Evolutionary conservation across 2,797 vertebrate species (phyloP), one percentile per base, ranked within the genome.

Genomic region (Sardinella longiceps): DNA sequence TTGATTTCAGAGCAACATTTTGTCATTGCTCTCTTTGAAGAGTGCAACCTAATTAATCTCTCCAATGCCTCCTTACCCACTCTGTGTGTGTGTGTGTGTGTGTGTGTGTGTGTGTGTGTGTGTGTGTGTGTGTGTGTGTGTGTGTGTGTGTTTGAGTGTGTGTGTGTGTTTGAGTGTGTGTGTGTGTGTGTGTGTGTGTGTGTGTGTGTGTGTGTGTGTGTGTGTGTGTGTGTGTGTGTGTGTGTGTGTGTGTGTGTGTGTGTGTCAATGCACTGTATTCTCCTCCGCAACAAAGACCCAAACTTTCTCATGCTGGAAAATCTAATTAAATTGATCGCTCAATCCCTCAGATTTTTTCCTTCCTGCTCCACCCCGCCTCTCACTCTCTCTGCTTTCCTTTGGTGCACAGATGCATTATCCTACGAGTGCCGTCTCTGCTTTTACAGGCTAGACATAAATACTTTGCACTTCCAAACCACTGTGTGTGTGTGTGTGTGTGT

Each of bases 261-360:
- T n/a, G n/a, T n/a, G n/a, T n/a, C 25, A n/a, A n/a, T 7, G 37
- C 37, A 23, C 37, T 5, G 7, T 18, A 18, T 18, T 20, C 33
- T 23, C 15, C 18, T 5, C 70, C 0, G 33, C 3, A 77, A 33
- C 30, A 77, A 74, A 77, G 37, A 33, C 70, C 37, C 33, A 77
- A 77, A 77, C 70, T 77, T 77, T 37, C 70, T 43, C 37, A 77
- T 77, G 70, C 33, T 43, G 70, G 20, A 77, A 77, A 77, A 77
- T 77, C 70, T 77, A 77, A 77, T 77, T 77, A 77, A 77, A 77
- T 77, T 77, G 70, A 77, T 77, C 70, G 37, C 70, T 77, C 70
- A 43, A 77, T 77, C 37, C 33, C 70, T 39, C 37, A 23, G 30
- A 14, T 70, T 30, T 10, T 30, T 10, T 70, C 56, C 56, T n/a